Evolutionary conservation across 2,888 invertebrate species (phyloP).

Genomic region (Ceratothoa steindachneri): DNA sequence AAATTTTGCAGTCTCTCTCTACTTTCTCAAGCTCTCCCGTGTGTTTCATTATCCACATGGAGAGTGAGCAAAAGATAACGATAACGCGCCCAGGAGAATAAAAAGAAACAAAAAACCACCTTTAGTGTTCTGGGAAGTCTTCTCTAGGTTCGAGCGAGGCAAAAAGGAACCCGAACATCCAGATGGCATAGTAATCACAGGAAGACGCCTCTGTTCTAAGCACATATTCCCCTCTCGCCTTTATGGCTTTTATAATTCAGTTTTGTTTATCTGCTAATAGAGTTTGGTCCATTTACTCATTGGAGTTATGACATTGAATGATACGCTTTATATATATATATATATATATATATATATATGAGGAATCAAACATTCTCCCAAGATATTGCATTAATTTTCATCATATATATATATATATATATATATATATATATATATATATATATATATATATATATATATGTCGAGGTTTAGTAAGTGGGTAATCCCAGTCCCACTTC

Average conservation of each 20-base stretch:
- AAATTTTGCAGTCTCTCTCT: too few species aligned
- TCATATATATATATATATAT: background rate
- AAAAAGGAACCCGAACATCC: background rate
- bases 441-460: background rate
- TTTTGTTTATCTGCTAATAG: conserved; percentile 10
- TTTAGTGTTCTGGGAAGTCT: background rate
- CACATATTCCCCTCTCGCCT: background rate
- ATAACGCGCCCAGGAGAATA: background rate
- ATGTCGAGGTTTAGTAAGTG: too few species aligned
- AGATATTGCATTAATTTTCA: too few species aligned
- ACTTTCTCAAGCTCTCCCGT: too few species aligned
- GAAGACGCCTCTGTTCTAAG: background rate
- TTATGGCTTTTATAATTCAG: conserved; percentile 6
- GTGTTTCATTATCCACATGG: background rate
- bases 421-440: background rate
- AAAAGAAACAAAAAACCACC: background rate
- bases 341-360: background rate
- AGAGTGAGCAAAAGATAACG: too few species aligned
- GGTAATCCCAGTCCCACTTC: too few species aligned
- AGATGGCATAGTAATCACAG: conserved; percentile 10
- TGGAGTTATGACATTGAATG: conserved; percentile 1
- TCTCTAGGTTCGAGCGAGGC: background rate
- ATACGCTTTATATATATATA: conserved; percentile 1
- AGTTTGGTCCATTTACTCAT: conserved; percentile 2
- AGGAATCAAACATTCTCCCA: too few species aligned